Evolutionary conservation across 2,888 invertebrate genomes (phyloP), one percentile per base, ranked within the genome.

Genomic region (Zygogramma bicolorata): DNA sequence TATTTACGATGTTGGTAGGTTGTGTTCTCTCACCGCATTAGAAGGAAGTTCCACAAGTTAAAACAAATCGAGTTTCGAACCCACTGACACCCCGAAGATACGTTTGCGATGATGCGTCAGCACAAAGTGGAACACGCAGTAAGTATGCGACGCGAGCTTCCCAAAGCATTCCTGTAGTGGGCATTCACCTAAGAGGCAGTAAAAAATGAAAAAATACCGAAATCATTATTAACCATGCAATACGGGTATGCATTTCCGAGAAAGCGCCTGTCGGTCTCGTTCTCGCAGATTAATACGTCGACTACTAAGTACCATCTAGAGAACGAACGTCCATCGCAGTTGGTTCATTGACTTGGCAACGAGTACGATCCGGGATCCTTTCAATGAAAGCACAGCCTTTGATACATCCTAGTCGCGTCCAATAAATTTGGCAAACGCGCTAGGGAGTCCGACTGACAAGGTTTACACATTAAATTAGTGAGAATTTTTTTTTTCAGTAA

Each of bases 291-390:
- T 27, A 53, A 27, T 53, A 53, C 53, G 25, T 25, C 53, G 53
- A 53, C 53, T 53, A 53, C 53, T 53, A 53, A 53, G 53, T 53
- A 53, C 53, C 53, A 53, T 53, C 22, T 10, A 25, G 22, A 20
- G 53, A 59, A 31, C 59, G 20, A 31, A 6, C 29, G 59, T 3
- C 27, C 25, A 42, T 29, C 40, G 18, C 20, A 42, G 62, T 27
- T 46, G 40, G 62, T 62, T 62, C 62, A 62, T 62, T 62, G 62
- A 62, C 62, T 62, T 29, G 40, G n/a, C n/a, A n/a, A 25, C 25
- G 20, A 31, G 38, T 22, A 38, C 6, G 20, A 22, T 20, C 3
- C 42, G 18, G n/a, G 42, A 13, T 25, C 22, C 27, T 62, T 38
- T 62, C 42, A 62, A 62, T 62, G 62, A n/a, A 42, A 42, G 42